phyloP scores from a whole-genome alignment of 1,140 invertebrate species.

The Drosophila rhopaloa region DNA sequence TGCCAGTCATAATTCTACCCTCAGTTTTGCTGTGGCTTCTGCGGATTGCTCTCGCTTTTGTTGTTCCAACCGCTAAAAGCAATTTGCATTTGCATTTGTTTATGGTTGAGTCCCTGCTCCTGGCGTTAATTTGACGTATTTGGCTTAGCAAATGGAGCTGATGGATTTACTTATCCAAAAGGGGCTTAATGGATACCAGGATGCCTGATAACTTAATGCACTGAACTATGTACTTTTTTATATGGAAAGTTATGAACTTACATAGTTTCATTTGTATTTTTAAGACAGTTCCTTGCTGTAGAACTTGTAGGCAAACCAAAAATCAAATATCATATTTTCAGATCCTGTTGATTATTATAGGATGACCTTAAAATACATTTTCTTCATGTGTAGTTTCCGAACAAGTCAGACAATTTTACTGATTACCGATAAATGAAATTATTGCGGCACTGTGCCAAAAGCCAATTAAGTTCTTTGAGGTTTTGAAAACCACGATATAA shows the following conservation, averaged over 20 bases:
- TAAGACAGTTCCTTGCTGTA: no score
- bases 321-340: no score
- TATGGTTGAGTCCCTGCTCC: constrained; percentile 5
- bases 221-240: no score
- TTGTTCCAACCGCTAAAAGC: constrained; percentile 37
- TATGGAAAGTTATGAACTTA: no score
- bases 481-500: constrained; percentile 8
- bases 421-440: constrained; percentile 14
- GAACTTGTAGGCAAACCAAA: no score
- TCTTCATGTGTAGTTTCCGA: neutral
- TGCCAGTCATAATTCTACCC: constrained; percentile 15
- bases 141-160: constrained; percentile 21
- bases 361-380: neutral
- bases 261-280: no score
- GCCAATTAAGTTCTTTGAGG: constrained; percentile 7
- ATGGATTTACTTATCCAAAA: constrained; percentile 1
- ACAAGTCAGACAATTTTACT: no score
- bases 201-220: neutral
- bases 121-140: constrained; percentile 13
- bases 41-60: constrained; percentile 1
- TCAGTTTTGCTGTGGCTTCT: constrained; percentile 19
- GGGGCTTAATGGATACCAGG: neutral
- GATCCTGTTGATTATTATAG: no score
- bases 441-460: neutral
- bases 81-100: constrained; percentile 54